Evolutionary conservation across 2,113 vertebrate genomes (phyloP).

Genomic region (Gasterosteus aculeatus): DNA sequence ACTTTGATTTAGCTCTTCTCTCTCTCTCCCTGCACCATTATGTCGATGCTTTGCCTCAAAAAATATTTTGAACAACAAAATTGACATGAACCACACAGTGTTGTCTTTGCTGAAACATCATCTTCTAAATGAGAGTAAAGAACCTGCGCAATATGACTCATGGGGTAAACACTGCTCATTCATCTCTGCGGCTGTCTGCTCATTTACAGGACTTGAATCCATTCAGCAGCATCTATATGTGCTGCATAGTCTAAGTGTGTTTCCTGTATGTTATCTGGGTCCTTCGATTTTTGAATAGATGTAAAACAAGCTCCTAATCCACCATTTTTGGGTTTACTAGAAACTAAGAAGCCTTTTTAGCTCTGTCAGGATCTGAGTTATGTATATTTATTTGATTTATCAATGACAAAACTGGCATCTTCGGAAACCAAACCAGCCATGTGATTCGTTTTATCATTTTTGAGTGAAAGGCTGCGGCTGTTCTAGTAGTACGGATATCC

Average conservation of each 20-base stretch:
- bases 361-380: neutral
- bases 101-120: conserved; percentile 37
- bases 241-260: neutral
- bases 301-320: neutral
- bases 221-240: neutral
- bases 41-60: conserved; percentile 24
- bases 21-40: conserved; percentile 32
- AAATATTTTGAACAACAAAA: conserved; percentile 31
- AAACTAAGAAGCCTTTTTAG: neutral
- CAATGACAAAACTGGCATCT: neutral
- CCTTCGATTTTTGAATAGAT: neutral
- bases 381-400: neutral
- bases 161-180: conserved; percentile 17
- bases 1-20: conserved; percentile 33
- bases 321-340: neutral
- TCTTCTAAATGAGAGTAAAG: conserved; percentile 30
- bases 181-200: conserved; percentile 15
- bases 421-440: neutral
- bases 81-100: conserved; percentile 37
- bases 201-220: conserved; percentile 2
- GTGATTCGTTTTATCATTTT: neutral
- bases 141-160: conserved; percentile 23
- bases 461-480: too few relatives aligned
- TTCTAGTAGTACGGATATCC: neutral
- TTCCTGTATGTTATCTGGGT: neutral